A percentile compares a stretch with the other conserved stretches of the same genome.
Evolutionary conservation across 2,797 vertebrate genomes (phyloP).

Genomic region (Mus caroli): DNA sequence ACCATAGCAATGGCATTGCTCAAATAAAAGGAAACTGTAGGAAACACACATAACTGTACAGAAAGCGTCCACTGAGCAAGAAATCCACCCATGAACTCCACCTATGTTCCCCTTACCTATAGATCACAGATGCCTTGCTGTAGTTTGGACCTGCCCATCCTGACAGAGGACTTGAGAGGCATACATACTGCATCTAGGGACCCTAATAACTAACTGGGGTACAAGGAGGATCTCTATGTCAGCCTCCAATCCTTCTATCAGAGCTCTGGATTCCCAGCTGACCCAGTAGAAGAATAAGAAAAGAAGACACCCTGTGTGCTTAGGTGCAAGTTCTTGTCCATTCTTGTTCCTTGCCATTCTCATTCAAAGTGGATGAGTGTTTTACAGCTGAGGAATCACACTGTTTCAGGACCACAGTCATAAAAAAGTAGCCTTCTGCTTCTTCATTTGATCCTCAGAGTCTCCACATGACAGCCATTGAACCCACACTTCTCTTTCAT

Average conservation of each 20-base stretch:
- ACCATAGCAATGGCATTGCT: conserved; percentile 59
- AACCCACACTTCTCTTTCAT: not conserved
- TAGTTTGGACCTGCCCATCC: not conserved
- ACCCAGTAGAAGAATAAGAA: conserved; percentile 29
- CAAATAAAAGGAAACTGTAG: conserved; percentile 71
- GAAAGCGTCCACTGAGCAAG: conserved; percentile 11
- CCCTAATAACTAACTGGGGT: not conserved
- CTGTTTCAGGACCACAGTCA: conserved; percentile 36
- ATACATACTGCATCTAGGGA: not conserved
- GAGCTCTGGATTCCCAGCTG: not conserved
- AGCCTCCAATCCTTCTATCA: conserved; percentile 22
- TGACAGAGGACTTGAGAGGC: not conserved
- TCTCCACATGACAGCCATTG: not conserved
- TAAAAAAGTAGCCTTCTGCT: not conserved
- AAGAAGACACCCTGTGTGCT: not conserved
- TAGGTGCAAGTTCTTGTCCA: not conserved
- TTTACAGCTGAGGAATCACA: not conserved
- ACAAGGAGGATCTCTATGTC: not conserved
- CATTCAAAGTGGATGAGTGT: conserved; percentile 27
- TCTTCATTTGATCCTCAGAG: not conserved
- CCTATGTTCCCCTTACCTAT: not conserved
- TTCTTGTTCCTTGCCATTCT: not conserved
- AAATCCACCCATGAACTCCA: not conserved
- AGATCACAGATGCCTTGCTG: not conserved
- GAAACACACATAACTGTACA: not conserved